A percentile compares a stretch with the other conserved stretches of the same genome.
Evolutionary conservation across 2,113 vertebrate genomes (phyloP).

Genomic region (Oncorhynchus keta): DNA sequence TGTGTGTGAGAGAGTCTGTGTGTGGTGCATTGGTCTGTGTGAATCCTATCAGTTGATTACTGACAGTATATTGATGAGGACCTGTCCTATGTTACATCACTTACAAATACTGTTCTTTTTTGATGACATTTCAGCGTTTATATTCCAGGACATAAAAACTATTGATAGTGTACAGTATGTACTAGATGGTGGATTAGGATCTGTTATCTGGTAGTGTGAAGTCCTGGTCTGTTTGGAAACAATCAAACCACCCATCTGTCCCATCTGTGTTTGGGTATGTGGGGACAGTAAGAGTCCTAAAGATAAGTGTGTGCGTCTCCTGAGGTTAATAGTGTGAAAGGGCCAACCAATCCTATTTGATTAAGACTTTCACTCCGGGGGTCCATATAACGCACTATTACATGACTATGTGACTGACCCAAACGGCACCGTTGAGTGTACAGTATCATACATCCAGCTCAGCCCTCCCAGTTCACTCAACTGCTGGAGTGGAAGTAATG

Average conservation of each 20-base stretch:
- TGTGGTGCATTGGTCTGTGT: too few relatives aligned
- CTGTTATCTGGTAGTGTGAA: too few relatives aligned
- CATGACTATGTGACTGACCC: neutral
- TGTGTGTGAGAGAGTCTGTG: too few relatives aligned
- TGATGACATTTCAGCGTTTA: too few relatives aligned
- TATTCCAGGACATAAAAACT: too few relatives aligned
- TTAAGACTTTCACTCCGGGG: too few relatives aligned
- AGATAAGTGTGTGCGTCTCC: neutral
- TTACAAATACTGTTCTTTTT: too few relatives aligned
- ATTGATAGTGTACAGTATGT: too few relatives aligned
- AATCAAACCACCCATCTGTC: neutral
- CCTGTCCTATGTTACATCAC: too few relatives aligned
- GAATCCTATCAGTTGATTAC: too few relatives aligned
- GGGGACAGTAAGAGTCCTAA: neutral
- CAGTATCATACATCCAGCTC: neutral
- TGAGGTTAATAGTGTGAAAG: constrained; percentile 1
- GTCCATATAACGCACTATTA: neutral
- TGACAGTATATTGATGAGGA: too few relatives aligned
- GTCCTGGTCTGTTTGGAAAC: neutral
- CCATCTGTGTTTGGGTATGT: neutral
- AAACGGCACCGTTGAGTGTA: neutral
- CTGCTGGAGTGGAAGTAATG: constrained; percentile 35
- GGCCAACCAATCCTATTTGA: neutral
- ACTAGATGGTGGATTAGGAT: too few relatives aligned
- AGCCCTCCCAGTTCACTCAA: constrained; percentile 5